Conservation (phyloP, 2,797 vertebrate genomes). For the Clarias laeviceps region DNA sequence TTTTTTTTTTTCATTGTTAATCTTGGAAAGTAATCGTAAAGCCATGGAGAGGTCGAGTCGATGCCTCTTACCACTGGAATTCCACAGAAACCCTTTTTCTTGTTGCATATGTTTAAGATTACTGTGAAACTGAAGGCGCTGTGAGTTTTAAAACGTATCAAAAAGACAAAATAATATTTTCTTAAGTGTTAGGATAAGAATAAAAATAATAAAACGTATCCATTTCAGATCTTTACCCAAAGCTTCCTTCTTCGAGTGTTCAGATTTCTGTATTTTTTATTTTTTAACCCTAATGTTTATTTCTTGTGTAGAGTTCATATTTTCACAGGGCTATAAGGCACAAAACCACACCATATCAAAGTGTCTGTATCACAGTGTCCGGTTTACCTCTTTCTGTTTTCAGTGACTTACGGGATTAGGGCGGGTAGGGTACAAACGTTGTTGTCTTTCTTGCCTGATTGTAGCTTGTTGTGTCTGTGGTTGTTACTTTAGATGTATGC, state of each 20-base stretch:
- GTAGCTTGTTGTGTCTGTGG: conserved; percentile 56
- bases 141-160: conserved; percentile 55
- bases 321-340: conserved; percentile 65
- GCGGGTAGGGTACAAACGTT: conserved; percentile 53
- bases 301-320: conserved; percentile 11
- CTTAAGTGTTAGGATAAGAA: conserved; percentile 39
- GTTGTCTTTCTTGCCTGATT: conserved; percentile 65
- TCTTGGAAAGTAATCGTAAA: conserved; percentile 53
- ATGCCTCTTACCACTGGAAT: conserved; percentile 68
- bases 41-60: conserved; percentile 57
- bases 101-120: conserved; percentile 60
- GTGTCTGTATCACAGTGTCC: conserved; percentile 40
- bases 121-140: conserved; percentile 75
- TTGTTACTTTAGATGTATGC: conserved; percentile 58
- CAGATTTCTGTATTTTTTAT: neutral
- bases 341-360: conserved; percentile 64
- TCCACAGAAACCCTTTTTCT: conserved; percentile 64
- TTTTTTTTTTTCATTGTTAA: neutral
- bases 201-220: conserved; percentile 35
- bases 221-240: conserved; percentile 26
- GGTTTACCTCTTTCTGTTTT: conserved; percentile 25
- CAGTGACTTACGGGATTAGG: neutral
- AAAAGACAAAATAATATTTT: conserved; percentile 50
- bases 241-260: conserved; percentile 14
- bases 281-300: neutral